A percentile compares a stretch with the other conserved stretches of the same genome.
Evolutionary conservation across 2,113 vertebrate species (phyloP).

Genomic region (Semnornis frantzii): DNA sequence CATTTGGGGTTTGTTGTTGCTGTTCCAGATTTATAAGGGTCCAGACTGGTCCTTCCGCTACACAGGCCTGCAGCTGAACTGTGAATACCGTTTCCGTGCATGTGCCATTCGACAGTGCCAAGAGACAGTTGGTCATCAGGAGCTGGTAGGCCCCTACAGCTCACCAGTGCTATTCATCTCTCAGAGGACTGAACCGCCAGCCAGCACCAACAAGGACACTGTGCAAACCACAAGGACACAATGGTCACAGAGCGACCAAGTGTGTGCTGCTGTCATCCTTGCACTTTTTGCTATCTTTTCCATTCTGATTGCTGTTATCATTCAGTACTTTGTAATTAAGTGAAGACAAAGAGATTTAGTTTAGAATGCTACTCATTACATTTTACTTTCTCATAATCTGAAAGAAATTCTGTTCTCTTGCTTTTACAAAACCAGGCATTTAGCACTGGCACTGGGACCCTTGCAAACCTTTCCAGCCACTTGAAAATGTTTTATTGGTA

Average conservation of each 20-base stretch:
- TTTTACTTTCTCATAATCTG: slow-evolving; percentile 80
- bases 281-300: slow-evolving; percentile 92
- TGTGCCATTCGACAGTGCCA: slow-evolving; percentile 94
- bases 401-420: slow-evolving; percentile 78
- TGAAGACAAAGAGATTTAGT: slow-evolving; percentile 77
- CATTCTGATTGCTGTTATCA: slow-evolving; percentile 96
- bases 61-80: slow-evolving; percentile 87
- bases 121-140: slow-evolving; percentile 79
- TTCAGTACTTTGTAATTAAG: slow-evolving; percentile 98
- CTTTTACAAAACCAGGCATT: slow-evolving; percentile 80
- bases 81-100: slow-evolving; percentile 91
- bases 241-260: slow-evolving; percentile 90
- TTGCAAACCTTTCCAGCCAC: slow-evolving; percentile 71
- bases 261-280: slow-evolving; percentile 94
- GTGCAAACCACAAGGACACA: slow-evolving; percentile 77
- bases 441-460: slow-evolving; percentile 73
- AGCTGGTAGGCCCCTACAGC: slow-evolving; percentile 92
- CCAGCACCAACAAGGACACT: slow-evolving; percentile 74
- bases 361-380: slow-evolving; percentile 71
- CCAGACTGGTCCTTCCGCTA: slow-evolving; percentile 84
- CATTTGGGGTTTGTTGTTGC: not conserved
- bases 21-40: slow-evolving; percentile 87
- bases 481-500: slow-evolving; percentile 71
- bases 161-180: slow-evolving; percentile 87
- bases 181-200: slow-evolving; percentile 80